Evolutionary conservation across 2,113 vertebrate species (phyloP).

Genomic region (Microcebus jonahi): DNA sequence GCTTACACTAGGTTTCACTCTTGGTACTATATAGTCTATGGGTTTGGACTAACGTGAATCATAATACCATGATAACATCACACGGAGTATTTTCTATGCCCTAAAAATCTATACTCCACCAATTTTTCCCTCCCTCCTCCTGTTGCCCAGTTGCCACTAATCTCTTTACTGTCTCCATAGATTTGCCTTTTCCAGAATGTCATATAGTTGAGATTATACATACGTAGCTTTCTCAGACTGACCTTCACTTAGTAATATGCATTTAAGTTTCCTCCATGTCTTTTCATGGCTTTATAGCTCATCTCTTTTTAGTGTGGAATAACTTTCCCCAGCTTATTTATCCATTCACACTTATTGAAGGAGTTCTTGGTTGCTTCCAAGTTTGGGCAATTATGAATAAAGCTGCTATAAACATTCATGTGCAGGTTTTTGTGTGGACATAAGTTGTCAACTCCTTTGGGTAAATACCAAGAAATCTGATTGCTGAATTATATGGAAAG

Average conservation of each 20-base stretch:
- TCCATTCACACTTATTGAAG: neutral
- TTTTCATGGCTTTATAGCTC: neutral
- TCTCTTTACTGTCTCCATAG: neutral
- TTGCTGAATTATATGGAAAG: neutral
- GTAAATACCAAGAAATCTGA: neutral
- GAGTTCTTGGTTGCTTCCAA: neutral
- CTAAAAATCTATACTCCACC: neutral
- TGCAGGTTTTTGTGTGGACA: neutral
- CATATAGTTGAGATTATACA: neutral
- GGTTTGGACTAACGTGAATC: neutral
- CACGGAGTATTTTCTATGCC: neutral
- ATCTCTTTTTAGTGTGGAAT: neutral
- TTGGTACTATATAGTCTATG: neutral
- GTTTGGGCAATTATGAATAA: neutral
- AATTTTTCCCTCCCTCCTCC: neutral
- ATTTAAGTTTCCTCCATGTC: neutral
- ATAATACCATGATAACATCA: neutral
- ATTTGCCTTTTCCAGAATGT: neutral
- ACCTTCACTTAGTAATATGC: neutral
- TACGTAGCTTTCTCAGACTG: neutral
- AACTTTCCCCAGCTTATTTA: neutral
- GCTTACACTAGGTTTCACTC: neutral
- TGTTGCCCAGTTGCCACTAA: neutral
- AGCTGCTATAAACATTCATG: neutral
- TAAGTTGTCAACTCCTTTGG: neutral